phyloP scores from a whole-genome alignment of 2,888 invertebrate genomes.

The Rapana venosa region DNA sequence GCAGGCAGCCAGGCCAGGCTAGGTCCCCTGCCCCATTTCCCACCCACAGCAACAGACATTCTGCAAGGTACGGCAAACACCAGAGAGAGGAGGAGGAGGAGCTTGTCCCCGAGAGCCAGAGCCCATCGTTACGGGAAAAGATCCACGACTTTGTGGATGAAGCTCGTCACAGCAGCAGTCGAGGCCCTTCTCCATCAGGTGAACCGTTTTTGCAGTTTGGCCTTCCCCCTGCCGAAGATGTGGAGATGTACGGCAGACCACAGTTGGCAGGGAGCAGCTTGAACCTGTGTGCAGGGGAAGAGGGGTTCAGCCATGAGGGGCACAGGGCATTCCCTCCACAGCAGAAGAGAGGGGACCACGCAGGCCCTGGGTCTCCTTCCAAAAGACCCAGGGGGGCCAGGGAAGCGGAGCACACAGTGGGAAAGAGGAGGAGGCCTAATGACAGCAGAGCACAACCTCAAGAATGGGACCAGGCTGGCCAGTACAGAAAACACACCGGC shows the following conservation, averaged over 20 bases:
- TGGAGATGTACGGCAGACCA: not conserved
- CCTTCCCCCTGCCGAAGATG: not conserved
- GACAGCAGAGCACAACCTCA: not conserved
- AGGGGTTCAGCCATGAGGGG: not conserved
- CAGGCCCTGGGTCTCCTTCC: not conserved
- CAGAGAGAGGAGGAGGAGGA: not conserved
- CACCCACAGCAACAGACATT: not conserved
- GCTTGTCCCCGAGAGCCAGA: not conserved
- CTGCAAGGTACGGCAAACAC: not conserved
- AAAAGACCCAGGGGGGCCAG: not conserved
- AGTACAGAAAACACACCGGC: not conserved
- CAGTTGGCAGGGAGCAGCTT: not conserved
- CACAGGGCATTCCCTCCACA: not conserved
- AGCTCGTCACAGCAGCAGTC: conserved; percentile 7
- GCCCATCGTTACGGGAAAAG: not conserved
- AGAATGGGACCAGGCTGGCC: not conserved
- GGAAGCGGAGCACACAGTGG: not conserved
- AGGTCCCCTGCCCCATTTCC: not conserved
- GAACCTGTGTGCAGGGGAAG: not conserved
- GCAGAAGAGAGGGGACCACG: not conserved
- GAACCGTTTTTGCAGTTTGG: no score
- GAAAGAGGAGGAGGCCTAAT: not conserved
- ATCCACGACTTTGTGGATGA: conserved; percentile 8
- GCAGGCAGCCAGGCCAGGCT: not conserved
- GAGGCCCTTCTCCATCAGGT: not conserved